Evolutionary conservation across 2,113 vertebrate genomes (phyloP), one percentile per base, ranked within the genome.

Genomic region (Alexandromys fortis): DNA sequence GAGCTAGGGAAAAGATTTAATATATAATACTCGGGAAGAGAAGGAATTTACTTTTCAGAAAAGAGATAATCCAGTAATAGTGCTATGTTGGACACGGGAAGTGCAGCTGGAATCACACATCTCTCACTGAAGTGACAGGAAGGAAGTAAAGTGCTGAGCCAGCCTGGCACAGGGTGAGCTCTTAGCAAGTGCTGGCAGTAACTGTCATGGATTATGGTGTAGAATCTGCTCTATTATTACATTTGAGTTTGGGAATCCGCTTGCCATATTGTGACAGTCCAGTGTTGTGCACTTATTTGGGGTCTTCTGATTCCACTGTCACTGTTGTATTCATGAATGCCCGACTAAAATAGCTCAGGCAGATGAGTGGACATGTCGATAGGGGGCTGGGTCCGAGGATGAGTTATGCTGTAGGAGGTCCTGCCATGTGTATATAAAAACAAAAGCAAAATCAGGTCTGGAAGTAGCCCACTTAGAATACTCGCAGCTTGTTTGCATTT

Each of bases 201-300:
- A 68, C 68, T 83, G 77, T 79, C 76, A 73, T 24, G 73, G 78
- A 81, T 92, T 93, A 87, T 67, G 91, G 88, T 94, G 55, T 49
- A 96, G 95, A 97, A 92, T 86, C 38, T n/a, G 81, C 58, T 90
- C 9, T 86, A 35, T 67, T 45, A 81, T 90, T 86, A 83, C 12
- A 9, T 45, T 83, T 49, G 52, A 58, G 28, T 81, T 94, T 61
- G 89, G 92, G n/a, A 91, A 65, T 91, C 11, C 82, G 42, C 45
- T 72, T 95, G 67, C 90, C 76, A 79, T 92, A 45, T 81, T 79
- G 45, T 94, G 86, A 68, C 93, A 87, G 85, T 68, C 38, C 42
- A 94, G 26, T 77, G 21, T 26, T 86, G 4, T 49, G 55, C 83
- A 52, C 42, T 81, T 92, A 47, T 89, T 65, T 75, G 70, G 33